Evolutionary conservation across 2,113 vertebrate species (phyloP), one percentile per base, ranked within the genome.

Genomic region (Telmatochromis bifrenatus): DNA sequence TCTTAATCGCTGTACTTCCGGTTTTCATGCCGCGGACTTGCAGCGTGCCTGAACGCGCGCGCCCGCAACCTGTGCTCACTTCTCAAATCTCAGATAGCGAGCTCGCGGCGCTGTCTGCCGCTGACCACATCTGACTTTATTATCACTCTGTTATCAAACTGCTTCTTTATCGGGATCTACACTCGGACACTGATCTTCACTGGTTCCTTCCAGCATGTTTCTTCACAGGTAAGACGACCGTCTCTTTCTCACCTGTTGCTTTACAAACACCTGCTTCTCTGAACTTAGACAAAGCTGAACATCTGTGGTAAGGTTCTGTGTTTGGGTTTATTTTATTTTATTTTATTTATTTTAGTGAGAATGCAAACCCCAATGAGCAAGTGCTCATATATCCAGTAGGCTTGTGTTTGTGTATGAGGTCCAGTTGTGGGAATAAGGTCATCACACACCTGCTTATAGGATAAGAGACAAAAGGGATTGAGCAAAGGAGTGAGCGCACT

Each of bases 401-500:
- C 10, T 31, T 17, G 42, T 77, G 39, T 87, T 6, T 60, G 65
- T 15, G 23, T 55, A 5, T 60, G 79, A 42, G 49, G 31, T 90
- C 77, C 51, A 75, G 80, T 86, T 70, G 45, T 85, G 53, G 47
- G 9, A 49, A 33, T 51, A 31, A 81, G 73, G 73, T 90, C 84
- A 84, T 88, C 58, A 79, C 75, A 70, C 53, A 79, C 35, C 49
- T 89, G 75, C 42, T 92, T 75, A 91, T 86, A 19, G 90, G 90
- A 90, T 90, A 47, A 87, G 83, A 53, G 35, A 35, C 81, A 58
- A 14, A 15, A 53, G 14, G 84, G 82, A 77, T 54, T 84, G 82
- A 62, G 39, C n/a, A 70, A 35, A 77, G 80, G 80, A 87, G 56
- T 80, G 54, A 83, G 47, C 19, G 55, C 37, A 87, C 56, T 60